Evolutionary conservation across 1,140 invertebrate genomes (phyloP).

Genomic region (Drosophila jambulina): DNA sequence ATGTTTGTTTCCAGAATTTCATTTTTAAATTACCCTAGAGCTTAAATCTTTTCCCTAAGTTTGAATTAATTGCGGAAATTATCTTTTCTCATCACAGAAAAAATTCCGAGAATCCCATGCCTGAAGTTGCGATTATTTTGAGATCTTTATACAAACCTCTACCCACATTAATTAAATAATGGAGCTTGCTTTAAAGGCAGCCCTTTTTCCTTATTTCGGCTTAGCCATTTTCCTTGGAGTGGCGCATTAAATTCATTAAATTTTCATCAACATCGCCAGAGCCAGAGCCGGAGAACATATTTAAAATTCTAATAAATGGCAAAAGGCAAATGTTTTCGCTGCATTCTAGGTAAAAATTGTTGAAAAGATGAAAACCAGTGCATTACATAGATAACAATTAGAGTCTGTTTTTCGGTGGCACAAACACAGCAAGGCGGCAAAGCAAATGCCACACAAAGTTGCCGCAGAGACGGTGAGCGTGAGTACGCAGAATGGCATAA

Average conservation of each 20-base stretch:
- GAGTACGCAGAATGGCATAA: slow-evolving; percentile 49
- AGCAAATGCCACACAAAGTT: slow-evolving; percentile 55
- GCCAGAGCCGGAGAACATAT: slow-evolving; percentile 53
- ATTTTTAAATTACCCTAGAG: background rate
- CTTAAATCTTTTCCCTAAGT: background rate
- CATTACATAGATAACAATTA: slow-evolving; percentile 78
- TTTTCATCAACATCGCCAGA: slow-evolving; percentile 69
- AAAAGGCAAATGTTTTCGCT: slow-evolving; percentile 59
- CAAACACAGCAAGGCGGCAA: slow-evolving; percentile 22
- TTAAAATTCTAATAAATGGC: slow-evolving; percentile 76
- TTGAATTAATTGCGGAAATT: slow-evolving; percentile 11
- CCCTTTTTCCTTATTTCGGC: slow-evolving; percentile 22
- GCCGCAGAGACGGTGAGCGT: slow-evolving; percentile 18
- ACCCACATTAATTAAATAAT: slow-evolving; percentile 42
- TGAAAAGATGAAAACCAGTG: slow-evolving; percentile 56
- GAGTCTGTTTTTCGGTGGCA: slow-evolving; percentile 30
- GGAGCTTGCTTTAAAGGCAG: slow-evolving; percentile 24
- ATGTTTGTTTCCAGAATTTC: slow-evolving; percentile 37
- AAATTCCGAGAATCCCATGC: slow-evolving; percentile 9
- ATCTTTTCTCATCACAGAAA: background rate
- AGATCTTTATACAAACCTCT: slow-evolving; percentile 23
- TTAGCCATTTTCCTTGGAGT: slow-evolving; percentile 31
- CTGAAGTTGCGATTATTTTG: slow-evolving; percentile 26
- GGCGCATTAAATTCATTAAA: slow-evolving; percentile 78
- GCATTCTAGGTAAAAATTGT: slow-evolving; percentile 52